Base-by-base conservation (phyloP, 2,797 vertebrate genomes). In the Hippopotamyrus pictus region DNA sequence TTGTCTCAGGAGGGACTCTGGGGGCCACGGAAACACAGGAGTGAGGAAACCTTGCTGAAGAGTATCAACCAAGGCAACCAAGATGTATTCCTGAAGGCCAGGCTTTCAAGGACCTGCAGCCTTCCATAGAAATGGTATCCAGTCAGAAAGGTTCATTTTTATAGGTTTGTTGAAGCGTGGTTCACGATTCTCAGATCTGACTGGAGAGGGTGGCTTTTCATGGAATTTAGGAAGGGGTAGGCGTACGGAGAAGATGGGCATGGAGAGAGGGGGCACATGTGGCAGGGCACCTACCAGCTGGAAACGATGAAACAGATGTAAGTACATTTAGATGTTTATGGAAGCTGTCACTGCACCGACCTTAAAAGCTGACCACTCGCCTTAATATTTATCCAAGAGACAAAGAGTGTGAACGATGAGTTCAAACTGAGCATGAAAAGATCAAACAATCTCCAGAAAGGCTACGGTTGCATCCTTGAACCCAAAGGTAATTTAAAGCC, bases 371-470 rank as follows among this genome's bases (percentile, higher is more conserved):
- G 94, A 90, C 94, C 92, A 89, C 11, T 90, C 84, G 90, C 93
- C 93, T 92, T 95, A 94, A 92, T 94, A 53, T 95, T 95, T 94
- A 93, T 89, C 91, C 92, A 93, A 93, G 93, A 92, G 92, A 94
- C 88, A 88, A 93, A 54, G 92, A 94, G 94, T 94, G 92, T 91
- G 90, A 94, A 95, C 91, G 92, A 94, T 91, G 94, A 93, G 93
- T 93, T 93, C 94, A 92, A 94, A 91, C 89, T 88, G 92, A 93
- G 91, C 91, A 91, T 91, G 87, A 93, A 92, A 92, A 93, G 93
- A 92, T 93, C 93, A 94, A 92, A 93, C 91, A 89, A 53, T 89
- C 0, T 25, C 37, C 48, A 7, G 62, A 19, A 57, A 57, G 86
- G 69, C 51, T 82, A 89, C 22, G 86, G 91, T 93, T 94, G 91